Base-by-base conservation (phyloP, 2,888 invertebrate species). In the Melieria crassipennis region DNA sequence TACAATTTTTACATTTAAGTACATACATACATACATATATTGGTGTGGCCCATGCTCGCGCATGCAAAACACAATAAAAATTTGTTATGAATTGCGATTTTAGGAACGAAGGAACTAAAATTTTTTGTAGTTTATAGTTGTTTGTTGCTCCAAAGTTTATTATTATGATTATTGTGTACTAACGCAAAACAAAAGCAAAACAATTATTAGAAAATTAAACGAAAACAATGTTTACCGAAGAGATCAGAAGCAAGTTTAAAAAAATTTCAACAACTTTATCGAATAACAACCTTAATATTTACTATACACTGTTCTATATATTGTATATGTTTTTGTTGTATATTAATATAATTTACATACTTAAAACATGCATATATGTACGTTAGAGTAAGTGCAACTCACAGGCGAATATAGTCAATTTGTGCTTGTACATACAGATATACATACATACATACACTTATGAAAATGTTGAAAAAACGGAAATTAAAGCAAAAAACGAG, bases 11-110 rank as follows among this genome's bases (percentile, higher is more conserved):
- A 57, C 7, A 43, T 47, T 5, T 60, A 50, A 30, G 6, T 67
- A n/a, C 10, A 55, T 50, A 63, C n/a, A 50, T 65, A 9, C 45
- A n/a, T 58, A 48, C 57, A 61, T 45, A 62, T 45, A 7, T 61
- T 52, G 48, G 50, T 58, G 6, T 1, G 1, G 6, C 30, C 4
- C n/a, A 43, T 60, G 7, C 30, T n/a, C 7, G 45, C 30, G 5
- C 50, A 50, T 50, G 10, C 52, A 9, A 52, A 52, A 52, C 52
- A 52, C 13, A 52, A 52, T 30, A 30, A 30, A 30, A 30, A 30
- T 30, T 30, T 30, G 30, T 30, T 30, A 30, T 30, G 30, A 30
- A 30, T 30, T 30, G 3, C 13, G 16, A 55, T 56, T 30, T 3
- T 56, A 56, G 1, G 30, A 56, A 56, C 13, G 16, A 30, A 56